A percentile compares a stretch with the other conserved stretches of the same genome.
phyloP scores from a whole-genome alignment of 2,888 invertebrate genomes.

The Caenorhabditis sp. region DNA sequence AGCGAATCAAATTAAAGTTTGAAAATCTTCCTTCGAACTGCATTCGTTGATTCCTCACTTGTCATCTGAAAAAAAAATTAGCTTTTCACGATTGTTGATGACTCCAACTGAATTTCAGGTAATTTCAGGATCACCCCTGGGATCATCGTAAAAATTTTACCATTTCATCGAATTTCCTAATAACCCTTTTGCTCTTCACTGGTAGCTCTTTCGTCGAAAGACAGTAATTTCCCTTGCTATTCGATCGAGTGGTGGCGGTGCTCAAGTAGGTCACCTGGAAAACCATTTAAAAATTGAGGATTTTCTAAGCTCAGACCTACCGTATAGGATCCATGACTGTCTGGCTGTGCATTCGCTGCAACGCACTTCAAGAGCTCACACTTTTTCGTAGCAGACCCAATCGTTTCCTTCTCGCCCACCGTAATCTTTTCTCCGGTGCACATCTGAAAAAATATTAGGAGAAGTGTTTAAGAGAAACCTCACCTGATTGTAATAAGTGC shows the following conservation, averaged over 20 bases:
- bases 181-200: slow-evolving; percentile 59
- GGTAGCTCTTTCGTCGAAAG: slow-evolving; percentile 53
- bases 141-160: too few species aligned
- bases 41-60: slow-evolving; percentile 44
- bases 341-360: slow-evolving; percentile 63
- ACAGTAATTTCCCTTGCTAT: slow-evolving; percentile 64
- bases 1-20: slow-evolving; percentile 30
- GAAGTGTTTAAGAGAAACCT: not conserved
- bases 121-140: too few species aligned
- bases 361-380: slow-evolving; percentile 61
- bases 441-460: slow-evolving; percentile 9
- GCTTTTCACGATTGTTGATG: too few species aligned
- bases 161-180: slow-evolving; percentile 61
- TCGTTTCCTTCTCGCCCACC: slow-evolving; percentile 61
- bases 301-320: not conserved
- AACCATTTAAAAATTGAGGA: not conserved
- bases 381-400: slow-evolving; percentile 56
- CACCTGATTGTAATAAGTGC: slow-evolving; percentile 63
- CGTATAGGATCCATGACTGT: slow-evolving; percentile 57
- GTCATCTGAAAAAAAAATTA: slow-evolving; percentile 41
- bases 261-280: slow-evolving; percentile 56
- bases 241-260: slow-evolving; percentile 38
- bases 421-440: slow-evolving; percentile 60
- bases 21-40: slow-evolving; percentile 50
- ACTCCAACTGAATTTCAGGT: too few species aligned